phyloP scores from a whole-genome alignment of 2,113 vertebrate genomes.

The Daboia siamensis region DNA sequence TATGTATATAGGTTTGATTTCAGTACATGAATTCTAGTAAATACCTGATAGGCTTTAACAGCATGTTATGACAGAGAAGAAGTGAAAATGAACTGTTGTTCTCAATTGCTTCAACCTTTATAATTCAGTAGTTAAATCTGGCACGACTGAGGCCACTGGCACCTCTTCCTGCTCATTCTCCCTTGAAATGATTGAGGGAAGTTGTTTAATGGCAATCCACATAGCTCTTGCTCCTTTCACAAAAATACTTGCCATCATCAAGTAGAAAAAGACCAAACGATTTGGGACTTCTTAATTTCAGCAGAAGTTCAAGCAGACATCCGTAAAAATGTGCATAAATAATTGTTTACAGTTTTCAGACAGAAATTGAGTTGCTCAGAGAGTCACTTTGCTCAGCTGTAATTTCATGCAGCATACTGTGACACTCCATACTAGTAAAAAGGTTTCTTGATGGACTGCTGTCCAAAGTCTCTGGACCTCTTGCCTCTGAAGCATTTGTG shows the following conservation, averaged over 20 bases:
- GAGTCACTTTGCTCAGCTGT: conserved; percentile 48
- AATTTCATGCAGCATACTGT: conserved; percentile 47
- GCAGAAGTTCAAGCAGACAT: conserved; percentile 50
- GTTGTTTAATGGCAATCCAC: neutral
- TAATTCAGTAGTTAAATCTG: neutral
- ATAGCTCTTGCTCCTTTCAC: neutral
- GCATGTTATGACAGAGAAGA: neutral
- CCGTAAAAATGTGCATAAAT: conserved; percentile 40
- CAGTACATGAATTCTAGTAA: conserved; percentile 38
- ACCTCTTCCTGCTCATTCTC: neutral
- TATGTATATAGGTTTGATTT: neutral
- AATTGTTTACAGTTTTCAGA: conserved; percentile 50
- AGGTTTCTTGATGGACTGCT: conserved; percentile 8
- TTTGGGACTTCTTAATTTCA: neutral
- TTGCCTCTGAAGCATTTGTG: conserved; percentile 44
- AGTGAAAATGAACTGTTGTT: neutral
- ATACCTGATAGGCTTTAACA: conserved; percentile 23
- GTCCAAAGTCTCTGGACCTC: conserved; percentile 38
- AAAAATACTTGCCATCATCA: neutral
- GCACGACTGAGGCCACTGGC: neutral
- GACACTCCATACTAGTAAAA: conserved; percentile 32
- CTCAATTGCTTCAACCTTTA: neutral
- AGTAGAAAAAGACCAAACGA: neutral
- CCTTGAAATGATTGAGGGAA: neutral
- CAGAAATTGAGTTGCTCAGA: conserved; percentile 30